phyloP scores from a whole-genome alignment of 2,797 vertebrate species.

The Rhadinocentrus ornatus region DNA sequence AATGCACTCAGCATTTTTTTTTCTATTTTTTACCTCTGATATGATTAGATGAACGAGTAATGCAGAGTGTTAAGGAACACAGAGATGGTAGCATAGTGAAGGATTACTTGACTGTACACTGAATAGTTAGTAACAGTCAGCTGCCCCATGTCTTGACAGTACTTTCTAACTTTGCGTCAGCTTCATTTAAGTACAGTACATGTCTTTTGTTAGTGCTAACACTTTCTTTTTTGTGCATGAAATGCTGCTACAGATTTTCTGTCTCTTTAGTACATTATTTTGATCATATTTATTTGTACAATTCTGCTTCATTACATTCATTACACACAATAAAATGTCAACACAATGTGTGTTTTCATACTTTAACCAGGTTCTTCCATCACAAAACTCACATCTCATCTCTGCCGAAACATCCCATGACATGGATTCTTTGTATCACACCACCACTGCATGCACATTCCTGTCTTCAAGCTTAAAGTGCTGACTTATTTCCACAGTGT shows the following conservation, averaged over 20 bases:
- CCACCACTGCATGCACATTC: constrained; percentile 6
- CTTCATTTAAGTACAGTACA: background rate
- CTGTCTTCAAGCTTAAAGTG: constrained; percentile 34
- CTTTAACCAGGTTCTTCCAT: constrained; percentile 12
- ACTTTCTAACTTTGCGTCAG: constrained; percentile 4
- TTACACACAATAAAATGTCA: background rate
- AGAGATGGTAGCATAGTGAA: background rate
- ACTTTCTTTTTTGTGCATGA: constrained; percentile 19
- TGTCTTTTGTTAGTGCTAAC: background rate
- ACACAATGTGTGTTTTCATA: constrained; percentile 6
- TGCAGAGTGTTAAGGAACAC: background rate
- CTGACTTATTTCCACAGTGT: constrained; percentile 44
- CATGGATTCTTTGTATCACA: constrained; percentile 12
- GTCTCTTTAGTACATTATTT: constrained; percentile 2
- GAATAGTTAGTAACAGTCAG: background rate
- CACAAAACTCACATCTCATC: background rate
- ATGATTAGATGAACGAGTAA: constrained; percentile 5
- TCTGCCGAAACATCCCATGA: background rate
- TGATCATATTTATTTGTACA: constrained; percentile 19
- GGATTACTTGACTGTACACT: background rate
- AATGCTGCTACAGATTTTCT: constrained; percentile 12
- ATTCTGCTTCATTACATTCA: constrained; percentile 6
- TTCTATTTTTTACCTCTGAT: background rate
- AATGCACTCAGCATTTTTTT: too few species aligned
- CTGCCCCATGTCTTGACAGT: constrained; percentile 3